Conservation (phyloP, 2,113 vertebrate species). For the Bostrychus sinensis region DNA sequence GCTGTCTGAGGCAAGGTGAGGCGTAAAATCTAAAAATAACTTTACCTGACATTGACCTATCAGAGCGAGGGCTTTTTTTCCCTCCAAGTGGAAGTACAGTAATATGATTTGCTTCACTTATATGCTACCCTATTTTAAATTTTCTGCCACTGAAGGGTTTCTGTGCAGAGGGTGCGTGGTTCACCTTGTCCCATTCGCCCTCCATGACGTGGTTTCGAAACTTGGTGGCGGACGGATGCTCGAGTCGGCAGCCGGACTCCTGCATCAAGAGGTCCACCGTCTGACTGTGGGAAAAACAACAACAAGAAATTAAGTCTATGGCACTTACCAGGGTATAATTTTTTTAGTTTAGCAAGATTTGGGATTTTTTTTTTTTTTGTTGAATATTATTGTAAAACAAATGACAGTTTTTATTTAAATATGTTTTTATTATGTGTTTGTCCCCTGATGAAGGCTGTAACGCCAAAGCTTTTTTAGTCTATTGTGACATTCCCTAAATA, state of each 20-base stretch:
- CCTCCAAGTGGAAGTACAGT: neutral
- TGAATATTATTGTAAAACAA: too few relatives aligned
- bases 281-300: constrained; percentile 81
- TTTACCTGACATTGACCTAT: neutral
- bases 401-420: too few relatives aligned
- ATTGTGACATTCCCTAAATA: too few relatives aligned
- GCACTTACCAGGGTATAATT: too few relatives aligned
- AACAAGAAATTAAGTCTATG: too few relatives aligned
- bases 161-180: neutral
- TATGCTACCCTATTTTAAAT: neutral
- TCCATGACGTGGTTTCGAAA: constrained; percentile 98
- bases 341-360: too few relatives aligned
- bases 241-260: constrained; percentile 97
- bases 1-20: neutral
- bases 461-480: too few relatives aligned
- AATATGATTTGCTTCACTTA: neutral
- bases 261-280: constrained; percentile 98
- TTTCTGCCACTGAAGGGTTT: neutral
- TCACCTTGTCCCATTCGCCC: constrained; percentile 98
- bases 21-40: constrained; percentile 8
- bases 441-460: too few relatives aligned
- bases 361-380: too few relatives aligned
- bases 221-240: constrained; percentile 96
- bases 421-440: too few relatives aligned
- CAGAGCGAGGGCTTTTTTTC: neutral